These are phyloP conservation scores for Amblyopsis hoosieri DNA, from an alignment of 2,797 vertebrate genomes.

Conservation along the genomic window DNA sequence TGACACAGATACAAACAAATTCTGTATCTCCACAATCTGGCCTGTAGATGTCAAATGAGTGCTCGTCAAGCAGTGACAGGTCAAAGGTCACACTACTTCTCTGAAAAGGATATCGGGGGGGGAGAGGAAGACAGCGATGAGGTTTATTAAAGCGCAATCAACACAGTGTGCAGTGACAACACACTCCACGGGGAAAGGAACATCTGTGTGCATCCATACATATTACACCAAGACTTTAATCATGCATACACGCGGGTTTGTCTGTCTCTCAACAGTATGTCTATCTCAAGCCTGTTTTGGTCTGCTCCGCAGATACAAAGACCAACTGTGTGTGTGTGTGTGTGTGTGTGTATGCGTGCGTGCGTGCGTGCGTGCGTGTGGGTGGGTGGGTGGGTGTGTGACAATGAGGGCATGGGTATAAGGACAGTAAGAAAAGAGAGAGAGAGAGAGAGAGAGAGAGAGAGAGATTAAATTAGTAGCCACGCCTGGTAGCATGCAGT, in stretches of 20 bases:
- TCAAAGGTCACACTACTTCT: slow-evolving; percentile 8
- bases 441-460: not conserved
- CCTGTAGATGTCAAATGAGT: not conserved
- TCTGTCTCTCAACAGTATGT: not conserved
- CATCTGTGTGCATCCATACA: slow-evolving; percentile 21
- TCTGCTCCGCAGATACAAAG: not conserved
- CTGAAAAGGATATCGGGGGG: not conserved
- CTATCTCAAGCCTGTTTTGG: slow-evolving; percentile 6
- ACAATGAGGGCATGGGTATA: not conserved
- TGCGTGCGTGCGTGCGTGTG: slow-evolving; percentile 11
- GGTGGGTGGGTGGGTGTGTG: slow-evolving; percentile 10
- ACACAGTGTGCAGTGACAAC: not conserved
- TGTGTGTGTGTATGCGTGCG: slow-evolving; percentile 10
- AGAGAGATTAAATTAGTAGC: slow-evolving; percentile 13
- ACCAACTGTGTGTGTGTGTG: slow-evolving; percentile 17
- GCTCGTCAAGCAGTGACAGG: not conserved
- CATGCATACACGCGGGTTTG: slow-evolving; percentile 11
- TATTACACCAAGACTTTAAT: slow-evolving; percentile 19
- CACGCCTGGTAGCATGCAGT: slow-evolving; percentile 29
- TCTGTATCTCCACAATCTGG: too few relatives aligned
- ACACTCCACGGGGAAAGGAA: not conserved
- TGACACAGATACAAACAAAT: too few relatives aligned
- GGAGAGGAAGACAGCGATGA: not conserved
- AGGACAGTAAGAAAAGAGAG: not conserved
- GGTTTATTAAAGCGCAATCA: slow-evolving; percentile 2